Conservation (phyloP, 2,797 vertebrate species). For the Rhodeus uyekii region DNA sequence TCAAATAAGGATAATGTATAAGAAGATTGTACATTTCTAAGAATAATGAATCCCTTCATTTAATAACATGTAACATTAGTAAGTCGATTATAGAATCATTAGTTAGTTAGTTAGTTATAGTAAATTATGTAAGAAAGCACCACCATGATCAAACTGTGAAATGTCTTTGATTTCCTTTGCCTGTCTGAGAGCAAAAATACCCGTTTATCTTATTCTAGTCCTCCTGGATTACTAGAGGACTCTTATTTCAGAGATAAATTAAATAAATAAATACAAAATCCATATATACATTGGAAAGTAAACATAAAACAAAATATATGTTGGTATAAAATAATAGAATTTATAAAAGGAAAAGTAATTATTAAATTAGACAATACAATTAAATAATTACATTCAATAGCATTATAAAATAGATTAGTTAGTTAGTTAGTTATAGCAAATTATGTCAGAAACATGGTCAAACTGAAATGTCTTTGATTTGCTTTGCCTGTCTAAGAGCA, state of each 20-base stretch:
- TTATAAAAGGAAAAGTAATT: background rate
- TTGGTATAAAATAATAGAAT: too few species aligned
- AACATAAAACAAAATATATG: background rate
- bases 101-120: background rate
- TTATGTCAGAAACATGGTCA: background rate
- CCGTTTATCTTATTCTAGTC: background rate
- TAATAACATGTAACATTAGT: background rate
- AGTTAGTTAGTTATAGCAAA: too few species aligned
- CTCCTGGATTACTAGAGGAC: background rate
- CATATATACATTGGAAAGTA: background rate
- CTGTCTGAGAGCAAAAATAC: background rate
- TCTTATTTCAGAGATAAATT: too few species aligned
- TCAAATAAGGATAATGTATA: background rate
- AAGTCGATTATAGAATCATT: too few species aligned
- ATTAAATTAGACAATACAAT: background rate
- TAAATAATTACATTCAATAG: background rate
- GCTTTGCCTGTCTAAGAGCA: background rate
- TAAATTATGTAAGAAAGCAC: background rate
- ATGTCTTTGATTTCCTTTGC: background rate
- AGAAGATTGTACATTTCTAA: background rate
- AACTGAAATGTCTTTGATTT: background rate
- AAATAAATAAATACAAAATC: too few species aligned
- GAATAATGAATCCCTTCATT: background rate
- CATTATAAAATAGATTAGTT: background rate
- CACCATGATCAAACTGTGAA: background rate